Evolutionary conservation across 2,113 vertebrate species (phyloP), one percentile per base, ranked within the genome.

Genomic region (Xenopus laevis): DNA sequence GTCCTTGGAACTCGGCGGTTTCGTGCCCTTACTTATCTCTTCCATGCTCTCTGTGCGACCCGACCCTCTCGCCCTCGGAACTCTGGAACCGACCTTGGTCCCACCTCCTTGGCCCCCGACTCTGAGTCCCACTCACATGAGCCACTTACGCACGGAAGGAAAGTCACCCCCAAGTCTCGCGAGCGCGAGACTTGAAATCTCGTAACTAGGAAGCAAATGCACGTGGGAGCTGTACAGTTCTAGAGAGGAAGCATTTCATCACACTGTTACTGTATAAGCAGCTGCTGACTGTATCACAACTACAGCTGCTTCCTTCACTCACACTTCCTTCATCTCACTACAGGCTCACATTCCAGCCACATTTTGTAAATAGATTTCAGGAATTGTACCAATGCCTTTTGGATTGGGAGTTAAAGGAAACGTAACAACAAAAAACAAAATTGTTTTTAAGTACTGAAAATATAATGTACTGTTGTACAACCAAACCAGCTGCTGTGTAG

Each of bases 1-100:
- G 64, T 88, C 86, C 17, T 64, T 77, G 45, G 86, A 80, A 77
- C 81, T 79, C 67, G 88, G 78, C 71, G 79, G 82, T 55, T 57
- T 47, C 59, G 47, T 50, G n/a, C 59, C 47, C 46, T 61, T 67
- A 10, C 21, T 45, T 33, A 18, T 55, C 4, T 21, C 46, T 46
- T 70, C 74, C 66, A 70, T 76, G 82, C 77, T 59, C 17, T 55
- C 15, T 3, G 53, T 16, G 82, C 52, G 18, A 63, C 40, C 67
- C 77, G 30, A 21, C 11, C 18, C n/a, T 23, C n/a, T 45, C 45
- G 15, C 57, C 18, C 4, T 13, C 11, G 58, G 58, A 9, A 23
- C 13, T 60, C 21, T 9, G 58, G 18, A 21, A 21, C 58, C 58
- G 58, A 27, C 58, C 58, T n/a, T 55, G 53, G 20, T 61, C 59